Evolutionary conservation across 1,140 invertebrate species (phyloP).

Genomic region (Cryptotermes secundus): DNA sequence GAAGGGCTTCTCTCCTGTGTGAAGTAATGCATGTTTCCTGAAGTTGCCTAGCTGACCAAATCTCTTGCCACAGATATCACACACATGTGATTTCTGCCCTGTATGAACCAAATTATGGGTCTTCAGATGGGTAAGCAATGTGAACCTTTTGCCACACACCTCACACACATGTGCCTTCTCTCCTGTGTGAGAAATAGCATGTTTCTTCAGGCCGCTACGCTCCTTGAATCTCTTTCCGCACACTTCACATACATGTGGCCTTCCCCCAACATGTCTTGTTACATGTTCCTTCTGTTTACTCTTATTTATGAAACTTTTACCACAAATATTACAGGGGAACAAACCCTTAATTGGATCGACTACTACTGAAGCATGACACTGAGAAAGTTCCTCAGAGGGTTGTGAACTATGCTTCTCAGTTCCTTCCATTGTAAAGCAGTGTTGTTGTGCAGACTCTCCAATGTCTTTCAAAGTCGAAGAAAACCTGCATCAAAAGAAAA

Average conservation of each 20-base stretch:
- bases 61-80: slow-evolving; percentile 11
- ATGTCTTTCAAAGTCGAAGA: background rate
- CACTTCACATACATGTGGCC: slow-evolving; percentile 20
- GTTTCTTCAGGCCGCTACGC: slow-evolving; percentile 66
- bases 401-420: background rate
- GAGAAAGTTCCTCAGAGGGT: slow-evolving; percentile 44
- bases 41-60: slow-evolving; percentile 21
- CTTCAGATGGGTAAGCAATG: background rate
- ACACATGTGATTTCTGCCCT: slow-evolving; percentile 23
- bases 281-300: slow-evolving; percentile 46
- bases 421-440: background rate
- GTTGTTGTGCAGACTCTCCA: background rate
- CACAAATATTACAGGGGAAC: slow-evolving; percentile 70
- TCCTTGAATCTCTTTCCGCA: slow-evolving; percentile 23
- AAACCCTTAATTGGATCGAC: slow-evolving; percentile 58
- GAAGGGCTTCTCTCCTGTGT: slow-evolving; percentile 28
- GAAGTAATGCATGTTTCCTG: slow-evolving; percentile 22
- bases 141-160: slow-evolving; percentile 19
- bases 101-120: background rate
- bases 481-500: background rate
- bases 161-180: slow-evolving; percentile 60
- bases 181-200: slow-evolving; percentile 81
- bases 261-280: background rate
- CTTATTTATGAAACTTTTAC: slow-evolving; percentile 71
- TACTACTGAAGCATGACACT: slow-evolving; percentile 38